phyloP scores from a whole-genome alignment of 2,113 vertebrate species.

The Galemys pyrenaicus region DNA sequence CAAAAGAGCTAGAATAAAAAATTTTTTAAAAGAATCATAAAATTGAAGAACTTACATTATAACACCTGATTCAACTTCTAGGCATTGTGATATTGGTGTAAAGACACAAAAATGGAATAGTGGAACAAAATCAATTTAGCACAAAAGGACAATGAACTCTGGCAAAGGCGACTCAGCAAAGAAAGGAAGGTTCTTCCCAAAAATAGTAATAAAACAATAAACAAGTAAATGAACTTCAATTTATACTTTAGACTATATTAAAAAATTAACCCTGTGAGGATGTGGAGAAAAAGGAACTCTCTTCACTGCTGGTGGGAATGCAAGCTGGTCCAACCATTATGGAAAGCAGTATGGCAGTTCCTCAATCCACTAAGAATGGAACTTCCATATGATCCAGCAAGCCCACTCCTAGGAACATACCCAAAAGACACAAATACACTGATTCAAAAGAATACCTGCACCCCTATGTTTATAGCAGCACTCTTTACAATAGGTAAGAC shows the following conservation, averaged over 20 bases:
- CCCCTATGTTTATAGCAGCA: too few species aligned
- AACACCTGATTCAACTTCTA: not conserved
- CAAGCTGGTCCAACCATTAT: too few species aligned
- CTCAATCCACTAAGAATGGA: too few species aligned
- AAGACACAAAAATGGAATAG: not conserved
- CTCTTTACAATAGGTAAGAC: too few species aligned
- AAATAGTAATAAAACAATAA: not conserved
- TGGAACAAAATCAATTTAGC: not conserved
- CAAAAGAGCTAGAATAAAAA: not conserved
- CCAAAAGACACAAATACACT: too few species aligned
- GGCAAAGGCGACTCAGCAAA: not conserved
- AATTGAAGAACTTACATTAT: not conserved
- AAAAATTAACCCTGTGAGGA: not conserved
- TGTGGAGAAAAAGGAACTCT: too few species aligned
- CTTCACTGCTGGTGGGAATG: too few species aligned
- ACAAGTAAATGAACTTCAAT: not conserved
- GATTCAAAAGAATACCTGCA: too few species aligned
- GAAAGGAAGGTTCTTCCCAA: not conserved
- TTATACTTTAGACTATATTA: not conserved
- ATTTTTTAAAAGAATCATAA: not conserved
- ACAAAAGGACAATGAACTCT: not conserved
- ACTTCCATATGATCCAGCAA: too few species aligned
- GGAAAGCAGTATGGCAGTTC: too few species aligned
- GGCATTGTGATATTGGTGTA: not conserved
- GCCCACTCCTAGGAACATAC: too few species aligned